Percentiles rank a stretch among this genome's conserved stretches.
These are phyloP conservation scores for Eupithecia exiguata DNA, from an alignment of 2,888 invertebrate genomes.

Conservation along the genomic window DNA sequence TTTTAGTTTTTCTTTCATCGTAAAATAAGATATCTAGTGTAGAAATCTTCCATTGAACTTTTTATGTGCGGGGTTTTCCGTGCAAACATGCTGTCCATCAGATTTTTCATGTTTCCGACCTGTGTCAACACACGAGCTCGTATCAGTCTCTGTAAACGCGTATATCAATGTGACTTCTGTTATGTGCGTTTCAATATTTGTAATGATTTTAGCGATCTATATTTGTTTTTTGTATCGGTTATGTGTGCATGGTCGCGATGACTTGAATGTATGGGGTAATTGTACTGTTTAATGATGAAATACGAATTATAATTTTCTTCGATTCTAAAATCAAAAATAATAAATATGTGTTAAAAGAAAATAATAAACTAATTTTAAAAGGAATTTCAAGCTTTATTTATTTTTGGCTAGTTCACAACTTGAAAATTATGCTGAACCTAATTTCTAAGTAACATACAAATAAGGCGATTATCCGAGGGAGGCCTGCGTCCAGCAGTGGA, in stretches of 20 bases:
- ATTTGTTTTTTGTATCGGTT: neutral
- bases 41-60: slow-evolving; percentile 3
- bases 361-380: no score
- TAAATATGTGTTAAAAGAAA: no score
- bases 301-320: neutral
- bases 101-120: slow-evolving; percentile 40
- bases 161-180: slow-evolving; percentile 17
- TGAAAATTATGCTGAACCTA: neutral
- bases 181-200: slow-evolving; percentile 3
- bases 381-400: no score
- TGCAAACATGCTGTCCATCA: slow-evolving; percentile 56
- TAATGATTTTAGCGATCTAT: neutral
- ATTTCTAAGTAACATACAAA: no score
- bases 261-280: neutral
- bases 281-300: neutral
- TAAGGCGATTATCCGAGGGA: no score
- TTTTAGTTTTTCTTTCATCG: neutral
- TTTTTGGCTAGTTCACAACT: neutral
- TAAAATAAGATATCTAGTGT: neutral
- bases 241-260: neutral
- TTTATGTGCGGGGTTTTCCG: slow-evolving; percentile 41
- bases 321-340: no score
- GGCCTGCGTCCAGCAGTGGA: no score
- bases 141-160: slow-evolving; percentile 28
- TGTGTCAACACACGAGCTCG: slow-evolving; percentile 42